Evolutionary conservation across 2,888 invertebrate species (phyloP).

Genomic region (Spilarctia lutea): DNA sequence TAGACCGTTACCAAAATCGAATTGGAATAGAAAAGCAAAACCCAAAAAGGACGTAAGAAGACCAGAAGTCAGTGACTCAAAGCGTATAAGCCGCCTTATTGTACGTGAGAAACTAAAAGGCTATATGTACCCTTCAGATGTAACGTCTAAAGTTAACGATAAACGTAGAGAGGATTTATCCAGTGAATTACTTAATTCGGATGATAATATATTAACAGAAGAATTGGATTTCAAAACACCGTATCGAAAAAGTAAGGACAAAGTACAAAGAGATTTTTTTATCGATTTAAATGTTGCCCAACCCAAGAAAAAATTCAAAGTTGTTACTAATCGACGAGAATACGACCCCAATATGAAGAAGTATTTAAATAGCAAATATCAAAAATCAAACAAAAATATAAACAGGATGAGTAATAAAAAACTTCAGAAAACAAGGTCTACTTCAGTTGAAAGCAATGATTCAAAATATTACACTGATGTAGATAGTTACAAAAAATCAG

Average conservation of each 20-base stretch:
- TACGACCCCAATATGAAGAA: neutral
- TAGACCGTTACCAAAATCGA: no score
- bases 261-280: neutral
- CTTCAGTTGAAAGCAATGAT: no score
- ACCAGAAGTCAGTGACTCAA: neutral
- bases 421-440: neutral
- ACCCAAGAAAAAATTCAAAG: neutral
- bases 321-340: neutral
- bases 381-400: neutral
- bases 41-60: neutral
- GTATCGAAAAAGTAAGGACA: neutral
- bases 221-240: neutral
- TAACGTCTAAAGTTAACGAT: neutral
- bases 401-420: no score
- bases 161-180: neutral
- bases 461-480: neutral
- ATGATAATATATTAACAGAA: neutral
- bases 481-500: neutral
- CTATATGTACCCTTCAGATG: neutral
- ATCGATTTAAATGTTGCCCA: neutral
- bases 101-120: neutral
- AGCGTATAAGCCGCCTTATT: neutral
- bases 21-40: neutral
- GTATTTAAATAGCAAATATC: neutral
- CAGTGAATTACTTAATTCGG: neutral